Percentiles rank a stretch among this genome's conserved stretches.
Evolutionary conservation across 2,113 vertebrate genomes (phyloP).

Genomic region (Fregata magnificens): DNA sequence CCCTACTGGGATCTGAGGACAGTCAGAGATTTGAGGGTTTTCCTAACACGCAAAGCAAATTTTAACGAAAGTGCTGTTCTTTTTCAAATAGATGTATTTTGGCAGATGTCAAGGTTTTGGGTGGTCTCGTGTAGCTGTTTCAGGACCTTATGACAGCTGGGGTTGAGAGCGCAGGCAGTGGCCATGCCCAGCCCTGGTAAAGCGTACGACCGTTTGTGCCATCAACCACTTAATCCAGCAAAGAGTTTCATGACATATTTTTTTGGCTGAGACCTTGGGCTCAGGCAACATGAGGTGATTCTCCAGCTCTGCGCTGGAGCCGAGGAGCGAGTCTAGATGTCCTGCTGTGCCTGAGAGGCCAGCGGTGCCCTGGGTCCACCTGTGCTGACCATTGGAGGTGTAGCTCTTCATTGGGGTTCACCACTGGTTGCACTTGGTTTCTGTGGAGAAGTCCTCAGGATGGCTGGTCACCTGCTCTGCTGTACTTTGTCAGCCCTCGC

Average conservation of each 20-base stretch:
- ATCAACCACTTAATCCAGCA: neutral
- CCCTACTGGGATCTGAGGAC: neutral
- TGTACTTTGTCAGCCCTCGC: neutral
- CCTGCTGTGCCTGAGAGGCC: neutral
- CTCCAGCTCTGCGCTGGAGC: neutral
- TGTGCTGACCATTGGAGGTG: neutral
- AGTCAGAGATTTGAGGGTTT: neutral
- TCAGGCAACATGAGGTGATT: neutral
- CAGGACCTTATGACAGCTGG: neutral
- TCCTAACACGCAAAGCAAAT: neutral
- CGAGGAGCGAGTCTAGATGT: fast-evolving
- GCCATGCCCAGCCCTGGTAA: neutral
- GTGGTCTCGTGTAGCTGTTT: neutral
- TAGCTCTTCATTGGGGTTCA: neutral
- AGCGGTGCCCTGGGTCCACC: neutral
- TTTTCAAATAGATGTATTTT: neutral
- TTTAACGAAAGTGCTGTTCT: neutral
- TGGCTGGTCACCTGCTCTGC: neutral
- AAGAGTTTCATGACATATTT: neutral
- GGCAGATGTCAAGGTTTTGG: neutral
- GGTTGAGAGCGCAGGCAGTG: no score
- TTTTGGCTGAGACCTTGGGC: neutral
- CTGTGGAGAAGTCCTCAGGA: neutral
- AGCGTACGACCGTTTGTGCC: neutral
- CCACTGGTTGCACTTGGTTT: no score